Percentiles rank a stretch among this genome's conserved stretches.
phyloP scores from a whole-genome alignment of 2,888 invertebrate genomes.

The Notodromas monacha region DNA sequence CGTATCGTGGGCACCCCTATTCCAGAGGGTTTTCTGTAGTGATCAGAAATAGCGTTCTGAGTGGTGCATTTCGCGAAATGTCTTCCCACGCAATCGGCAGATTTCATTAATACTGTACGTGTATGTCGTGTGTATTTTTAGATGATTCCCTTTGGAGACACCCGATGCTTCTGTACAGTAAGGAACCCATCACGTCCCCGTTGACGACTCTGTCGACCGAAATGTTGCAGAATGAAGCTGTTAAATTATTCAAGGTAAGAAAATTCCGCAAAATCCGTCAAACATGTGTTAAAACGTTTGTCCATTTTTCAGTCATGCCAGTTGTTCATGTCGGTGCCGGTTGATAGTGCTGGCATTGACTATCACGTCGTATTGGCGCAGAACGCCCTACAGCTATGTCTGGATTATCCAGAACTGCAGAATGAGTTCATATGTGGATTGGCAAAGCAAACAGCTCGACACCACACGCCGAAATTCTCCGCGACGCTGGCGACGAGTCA shows the following conservation, averaged over 20 bases:
- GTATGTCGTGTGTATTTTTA: too few relatives aligned
- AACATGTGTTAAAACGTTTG: conserved; percentile 5
- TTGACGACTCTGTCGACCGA: conserved; percentile 66
- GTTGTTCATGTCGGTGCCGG: conserved; percentile 75
- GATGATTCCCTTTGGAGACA: conserved; percentile 75
- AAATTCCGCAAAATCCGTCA: conserved; percentile 5
- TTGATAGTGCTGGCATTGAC: conserved; percentile 80
- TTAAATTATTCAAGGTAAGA: conserved; percentile 66
- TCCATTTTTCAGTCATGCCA: conserved; percentile 39
- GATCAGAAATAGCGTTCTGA: too few relatives aligned
- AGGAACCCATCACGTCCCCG: conserved; percentile 60
- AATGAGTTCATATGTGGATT: conserved; percentile 71
- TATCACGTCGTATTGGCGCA: conserved; percentile 89
- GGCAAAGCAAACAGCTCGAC: conserved; percentile 58
- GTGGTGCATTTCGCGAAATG: too few relatives aligned
- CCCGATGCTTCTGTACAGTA: conserved; percentile 56
- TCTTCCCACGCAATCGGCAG: too few relatives aligned
- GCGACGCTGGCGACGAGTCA: too few relatives aligned
- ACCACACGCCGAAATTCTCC: conserved; percentile 38
- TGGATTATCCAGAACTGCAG: conserved; percentile 59
- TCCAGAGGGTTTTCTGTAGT: too few relatives aligned
- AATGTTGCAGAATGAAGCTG: conserved; percentile 52
- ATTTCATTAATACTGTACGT: too few relatives aligned
- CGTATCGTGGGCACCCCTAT: too few relatives aligned
- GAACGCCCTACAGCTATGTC: conserved; percentile 68